Conservation (phyloP, 2,888 invertebrate genomes). For the Drosophila eohydei region DNA sequence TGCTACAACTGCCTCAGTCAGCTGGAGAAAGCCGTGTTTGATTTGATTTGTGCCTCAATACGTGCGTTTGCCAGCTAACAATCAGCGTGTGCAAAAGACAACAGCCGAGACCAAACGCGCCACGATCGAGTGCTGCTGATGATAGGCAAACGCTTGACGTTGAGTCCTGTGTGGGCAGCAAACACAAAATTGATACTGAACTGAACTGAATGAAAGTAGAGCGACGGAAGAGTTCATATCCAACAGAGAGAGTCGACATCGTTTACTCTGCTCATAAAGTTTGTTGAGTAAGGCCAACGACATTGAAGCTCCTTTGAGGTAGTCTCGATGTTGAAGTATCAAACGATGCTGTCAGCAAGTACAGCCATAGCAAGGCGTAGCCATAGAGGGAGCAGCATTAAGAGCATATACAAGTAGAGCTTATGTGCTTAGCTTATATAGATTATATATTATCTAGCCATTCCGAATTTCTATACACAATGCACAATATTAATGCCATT, state of each 20-base stretch:
- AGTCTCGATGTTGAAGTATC: too few species aligned
- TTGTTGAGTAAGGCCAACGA: background rate
- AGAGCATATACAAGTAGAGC: too few species aligned
- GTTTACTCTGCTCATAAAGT: background rate
- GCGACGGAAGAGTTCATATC: background rate
- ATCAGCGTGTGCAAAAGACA: constrained; percentile 15
- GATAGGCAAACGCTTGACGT: constrained; percentile 39
- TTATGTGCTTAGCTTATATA: too few species aligned
- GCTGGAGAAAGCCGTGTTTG: constrained; percentile 14
- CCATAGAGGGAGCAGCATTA: too few species aligned
- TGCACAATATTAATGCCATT: background rate
- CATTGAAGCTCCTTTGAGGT: background rate
- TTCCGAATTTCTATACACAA: too few species aligned
- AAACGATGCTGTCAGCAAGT: too few species aligned
- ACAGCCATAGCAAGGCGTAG: too few species aligned
- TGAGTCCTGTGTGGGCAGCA: constrained; percentile 5
- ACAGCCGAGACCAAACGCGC: constrained; percentile 9
- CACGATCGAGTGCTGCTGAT: constrained; percentile 35
- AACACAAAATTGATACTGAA: background rate
- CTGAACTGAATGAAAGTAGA: background rate
- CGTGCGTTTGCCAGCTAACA: constrained; percentile 26
- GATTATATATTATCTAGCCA: too few species aligned
- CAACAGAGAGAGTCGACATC: background rate
- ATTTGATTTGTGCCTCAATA: constrained; percentile 43
- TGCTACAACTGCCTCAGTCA: constrained; percentile 5